Percentiles rank a stretch among this genome's conserved stretches.
These are phyloP conservation scores for Tangara arthus DNA, from an alignment of 2,797 vertebrate species.

Conservation along the genomic window DNA sequence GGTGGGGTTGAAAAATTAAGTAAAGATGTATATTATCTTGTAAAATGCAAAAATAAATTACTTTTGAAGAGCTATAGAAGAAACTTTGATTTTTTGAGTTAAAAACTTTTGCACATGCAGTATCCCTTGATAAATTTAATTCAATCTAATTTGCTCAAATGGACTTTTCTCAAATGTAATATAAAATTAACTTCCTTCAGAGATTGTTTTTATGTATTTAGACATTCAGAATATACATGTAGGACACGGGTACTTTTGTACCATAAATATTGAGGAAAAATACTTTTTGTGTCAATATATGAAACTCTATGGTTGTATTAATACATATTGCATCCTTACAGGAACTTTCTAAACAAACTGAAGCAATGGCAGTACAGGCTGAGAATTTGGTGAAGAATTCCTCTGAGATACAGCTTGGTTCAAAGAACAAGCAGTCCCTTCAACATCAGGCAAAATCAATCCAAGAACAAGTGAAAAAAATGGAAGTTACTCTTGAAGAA, in stretches of 20 bases:
- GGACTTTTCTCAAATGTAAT: background rate
- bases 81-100: background rate
- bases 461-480: conserved; percentile 85
- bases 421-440: conserved; percentile 85
- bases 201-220: background rate
- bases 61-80: background rate
- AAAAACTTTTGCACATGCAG: background rate
- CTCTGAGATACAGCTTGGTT: conserved; percentile 88
- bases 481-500: conserved; percentile 86
- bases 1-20: background rate
- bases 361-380: conserved; percentile 84
- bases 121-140: background rate
- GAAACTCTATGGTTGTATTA: background rate
- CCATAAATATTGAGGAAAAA: background rate
- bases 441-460: conserved; percentile 83
- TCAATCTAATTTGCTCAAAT: background rate
- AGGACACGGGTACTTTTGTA: background rate
- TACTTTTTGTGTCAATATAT: background rate
- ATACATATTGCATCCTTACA: conserved; percentile 49
- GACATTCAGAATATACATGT: background rate
- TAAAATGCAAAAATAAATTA: background rate
- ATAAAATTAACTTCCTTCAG: background rate
- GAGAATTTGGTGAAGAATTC: conserved; percentile 88
- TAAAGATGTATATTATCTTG: background rate
- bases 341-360: conserved; percentile 83